Evolutionary conservation across 2,797 vertebrate species (phyloP).

Genomic region (Tragelaphus eurycerus): DNA sequence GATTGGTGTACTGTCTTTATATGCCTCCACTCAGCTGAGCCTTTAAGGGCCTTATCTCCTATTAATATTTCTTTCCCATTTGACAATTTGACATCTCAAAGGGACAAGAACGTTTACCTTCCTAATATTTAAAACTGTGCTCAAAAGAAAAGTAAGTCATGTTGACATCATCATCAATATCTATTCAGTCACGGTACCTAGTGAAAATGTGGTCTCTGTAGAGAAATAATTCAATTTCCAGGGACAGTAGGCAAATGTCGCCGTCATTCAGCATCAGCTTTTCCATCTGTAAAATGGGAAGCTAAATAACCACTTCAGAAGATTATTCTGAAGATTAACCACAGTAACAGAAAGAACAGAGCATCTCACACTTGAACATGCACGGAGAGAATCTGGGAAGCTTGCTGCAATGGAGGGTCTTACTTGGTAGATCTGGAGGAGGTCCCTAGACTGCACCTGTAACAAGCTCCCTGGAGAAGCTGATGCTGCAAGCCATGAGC

Average conservation of each 20-base stretch:
- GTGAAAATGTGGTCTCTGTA: not conserved
- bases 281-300: not conserved
- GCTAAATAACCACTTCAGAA: not conserved
- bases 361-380: not conserved
- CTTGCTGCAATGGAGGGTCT: not conserved
- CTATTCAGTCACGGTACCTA: rapidly evolving
- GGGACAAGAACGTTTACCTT: not conserved
- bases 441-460: not conserved
- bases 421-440: not conserved
- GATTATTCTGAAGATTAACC: not conserved
- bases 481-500: rapidly evolving
- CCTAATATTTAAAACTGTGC: not conserved
- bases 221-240: not conserved
- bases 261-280: not conserved
- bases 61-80: not conserved
- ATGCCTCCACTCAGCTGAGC: rapidly evolving
- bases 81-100: not conserved
- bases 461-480: not conserved
- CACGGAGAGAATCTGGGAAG: not conserved
- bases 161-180: not conserved
- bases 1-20: not conserved
- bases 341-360: not conserved
- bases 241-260: not conserved
- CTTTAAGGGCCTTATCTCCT: not conserved
- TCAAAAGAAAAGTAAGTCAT: not conserved